A percentile compares a stretch with the other conserved stretches of the same genome.
Evolutionary conservation across 30 jellyfish, hydroid and myxozoan species (phyloP).

Genomic region (Hydra vulgaris): DNA sequence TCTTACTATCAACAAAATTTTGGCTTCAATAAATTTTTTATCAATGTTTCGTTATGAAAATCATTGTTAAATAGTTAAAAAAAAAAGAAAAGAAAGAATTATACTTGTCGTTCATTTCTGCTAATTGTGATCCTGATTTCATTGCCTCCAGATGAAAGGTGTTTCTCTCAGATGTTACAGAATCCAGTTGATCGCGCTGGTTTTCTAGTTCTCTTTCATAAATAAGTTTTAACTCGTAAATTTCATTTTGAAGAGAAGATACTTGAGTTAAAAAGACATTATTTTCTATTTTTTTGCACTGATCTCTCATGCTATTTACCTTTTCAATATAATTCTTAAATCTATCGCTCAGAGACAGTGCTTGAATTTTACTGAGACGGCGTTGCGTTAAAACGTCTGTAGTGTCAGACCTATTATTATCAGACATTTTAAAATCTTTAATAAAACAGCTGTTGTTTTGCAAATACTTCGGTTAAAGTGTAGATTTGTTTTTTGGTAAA

Average conservation of each 20-base stretch:
- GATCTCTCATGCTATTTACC: slow-evolving; percentile 71
- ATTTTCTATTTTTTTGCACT: slow-evolving; percentile 50
- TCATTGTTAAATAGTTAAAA: no score
- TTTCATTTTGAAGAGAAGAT: slow-evolving; percentile 62
- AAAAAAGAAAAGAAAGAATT: no score
- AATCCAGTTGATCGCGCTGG: slow-evolving; percentile 46
- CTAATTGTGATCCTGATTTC: slow-evolving; percentile 49
- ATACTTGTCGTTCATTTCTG: slow-evolving; percentile 72
- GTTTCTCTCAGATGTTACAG: slow-evolving; percentile 52
- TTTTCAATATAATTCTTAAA: slow-evolving; percentile 48
- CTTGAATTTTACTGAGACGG: not conserved
- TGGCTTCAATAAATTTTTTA: no score
- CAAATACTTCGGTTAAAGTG: no score
- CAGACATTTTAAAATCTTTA: no score
- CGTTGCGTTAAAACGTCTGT: not conserved
- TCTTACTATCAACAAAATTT: no score
- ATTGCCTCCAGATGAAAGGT: slow-evolving; percentile 50
- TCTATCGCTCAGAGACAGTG: slow-evolving; percentile 48
- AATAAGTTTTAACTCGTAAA: slow-evolving; percentile 45
- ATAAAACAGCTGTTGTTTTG: no score
- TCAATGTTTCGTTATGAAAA: no score
- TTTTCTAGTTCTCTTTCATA: slow-evolving; percentile 74
- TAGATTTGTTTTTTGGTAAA: no score
- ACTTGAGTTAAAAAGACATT: slow-evolving; percentile 47
- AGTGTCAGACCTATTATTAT: not conserved